phyloP scores from a whole-genome alignment of 2,113 vertebrate genomes.

The Poicephalus meyeri region DNA sequence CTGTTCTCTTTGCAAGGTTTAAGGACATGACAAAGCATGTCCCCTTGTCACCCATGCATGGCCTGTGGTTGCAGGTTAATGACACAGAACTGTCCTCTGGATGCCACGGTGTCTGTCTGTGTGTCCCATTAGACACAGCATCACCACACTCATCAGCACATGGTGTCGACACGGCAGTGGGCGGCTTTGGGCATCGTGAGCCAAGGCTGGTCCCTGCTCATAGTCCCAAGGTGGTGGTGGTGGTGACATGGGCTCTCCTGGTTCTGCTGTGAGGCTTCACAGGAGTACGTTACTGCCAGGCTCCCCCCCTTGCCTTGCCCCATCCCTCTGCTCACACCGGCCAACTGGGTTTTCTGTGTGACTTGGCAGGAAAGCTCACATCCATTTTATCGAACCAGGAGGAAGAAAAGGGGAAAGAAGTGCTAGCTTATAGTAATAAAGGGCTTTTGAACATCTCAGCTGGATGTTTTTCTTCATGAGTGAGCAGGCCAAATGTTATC shows the following conservation, averaged over 20 bases:
- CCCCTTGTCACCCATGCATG: rapidly evolving
- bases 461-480: constrained; percentile 65
- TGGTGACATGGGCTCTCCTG: not conserved
- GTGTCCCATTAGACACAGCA: not conserved
- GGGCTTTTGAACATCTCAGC: constrained; percentile 66
- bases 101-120: rapidly evolving
- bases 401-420: not conserved
- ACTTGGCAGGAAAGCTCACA: not conserved
- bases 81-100: not conserved
- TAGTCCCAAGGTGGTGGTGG: not conserved
- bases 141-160: not conserved
- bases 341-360: not conserved
- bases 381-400: constrained; percentile 51
- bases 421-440: constrained; percentile 44
- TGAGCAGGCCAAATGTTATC: constrained; percentile 72
- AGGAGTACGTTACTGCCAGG: not conserved
- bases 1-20: not conserved
- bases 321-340: not conserved
- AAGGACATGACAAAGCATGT: not conserved
- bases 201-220: not conserved
- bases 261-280: not conserved
- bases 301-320: not conserved
- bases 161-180: rapidly evolving
- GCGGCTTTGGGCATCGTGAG: not conserved
- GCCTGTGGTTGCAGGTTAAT: not conserved